phyloP scores from a whole-genome alignment of 2,113 vertebrate species.

The Spermophilus dauricus region DNA sequence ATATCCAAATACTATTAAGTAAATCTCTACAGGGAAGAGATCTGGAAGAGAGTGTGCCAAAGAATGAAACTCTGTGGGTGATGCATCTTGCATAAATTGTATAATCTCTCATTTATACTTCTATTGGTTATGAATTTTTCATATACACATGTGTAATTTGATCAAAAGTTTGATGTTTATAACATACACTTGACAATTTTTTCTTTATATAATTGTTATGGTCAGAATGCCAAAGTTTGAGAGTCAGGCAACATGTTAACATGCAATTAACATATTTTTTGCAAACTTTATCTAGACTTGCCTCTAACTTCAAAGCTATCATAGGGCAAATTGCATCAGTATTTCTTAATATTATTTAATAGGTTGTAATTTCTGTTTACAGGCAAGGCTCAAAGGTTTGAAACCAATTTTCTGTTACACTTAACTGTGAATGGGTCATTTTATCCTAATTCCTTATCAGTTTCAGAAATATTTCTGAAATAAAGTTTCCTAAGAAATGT shows the following conservation, averaged over 20 bases:
- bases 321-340: neutral
- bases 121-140: neutral
- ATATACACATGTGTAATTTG: constrained; percentile 3
- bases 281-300: neutral
- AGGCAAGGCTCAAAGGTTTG: constrained; percentile 27
- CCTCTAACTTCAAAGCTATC: constrained; percentile 66
- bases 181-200: neutral
- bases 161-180: constrained; percentile 19
- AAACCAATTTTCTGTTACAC: constrained; percentile 54
- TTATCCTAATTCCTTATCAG: constrained; percentile 72
- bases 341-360: constrained; percentile 60
- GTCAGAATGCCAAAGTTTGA: neutral
- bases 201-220: neutral
- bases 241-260: neutral
- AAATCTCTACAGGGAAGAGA: neutral
- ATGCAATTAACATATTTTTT: neutral
- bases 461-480: constrained; percentile 73
- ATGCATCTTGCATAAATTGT: neutral
- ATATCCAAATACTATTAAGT: constrained; percentile 69
- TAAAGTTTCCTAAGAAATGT: constrained; percentile 68
- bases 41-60: neutral
- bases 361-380: constrained; percentile 72
- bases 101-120: constrained; percentile 10
- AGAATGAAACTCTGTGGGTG: neutral
- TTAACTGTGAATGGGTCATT: constrained; percentile 50